A percentile compares a stretch with the other conserved stretches of the same genome.
Conservation (phyloP, 2,888 invertebrate species). For the Platypus cylindrus region DNA sequence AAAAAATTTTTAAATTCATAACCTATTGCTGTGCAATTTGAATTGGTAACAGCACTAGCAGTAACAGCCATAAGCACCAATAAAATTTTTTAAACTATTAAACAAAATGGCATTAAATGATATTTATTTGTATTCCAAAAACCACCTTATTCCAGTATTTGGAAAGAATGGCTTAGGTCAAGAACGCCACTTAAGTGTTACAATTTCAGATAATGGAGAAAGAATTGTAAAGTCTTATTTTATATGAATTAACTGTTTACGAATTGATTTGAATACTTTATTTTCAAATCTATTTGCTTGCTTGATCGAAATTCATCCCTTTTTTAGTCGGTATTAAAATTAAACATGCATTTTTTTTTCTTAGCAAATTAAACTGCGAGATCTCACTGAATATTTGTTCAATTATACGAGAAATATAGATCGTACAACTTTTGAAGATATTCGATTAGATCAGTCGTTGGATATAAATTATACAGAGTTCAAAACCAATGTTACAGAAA, state of each 20-base stretch:
- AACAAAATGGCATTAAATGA: not conserved
- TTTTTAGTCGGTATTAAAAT: too few species aligned
- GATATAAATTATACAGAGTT: constrained; percentile 32
- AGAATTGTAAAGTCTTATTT: too few species aligned
- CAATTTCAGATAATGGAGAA: constrained; percentile 2
- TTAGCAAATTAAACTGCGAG: constrained; percentile 28
- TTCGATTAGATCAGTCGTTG: constrained; percentile 28
- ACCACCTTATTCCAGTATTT: not conserved
- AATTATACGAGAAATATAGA: constrained; percentile 30
- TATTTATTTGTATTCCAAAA: not conserved
- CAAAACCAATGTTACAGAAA: constrained; percentile 28
- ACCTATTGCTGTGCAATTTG: too few species aligned
- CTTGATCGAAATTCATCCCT: too few species aligned
- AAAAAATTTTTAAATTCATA: too few species aligned
- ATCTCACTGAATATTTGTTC: constrained; percentile 26
- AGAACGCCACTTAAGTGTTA: not conserved
- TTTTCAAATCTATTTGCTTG: too few species aligned
- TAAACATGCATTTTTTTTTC: constrained; percentile 8
- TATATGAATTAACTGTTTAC: not conserved
- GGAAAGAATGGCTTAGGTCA: not conserved
- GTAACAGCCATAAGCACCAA: too few species aligned
- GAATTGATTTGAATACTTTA: not conserved
- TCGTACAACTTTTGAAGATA: constrained; percentile 25
- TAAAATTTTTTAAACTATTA: not conserved
- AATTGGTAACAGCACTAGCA: too few species aligned